Base-by-base conservation (phyloP, 2,113 vertebrate species). In the Sporophila hypoxantha region DNA sequence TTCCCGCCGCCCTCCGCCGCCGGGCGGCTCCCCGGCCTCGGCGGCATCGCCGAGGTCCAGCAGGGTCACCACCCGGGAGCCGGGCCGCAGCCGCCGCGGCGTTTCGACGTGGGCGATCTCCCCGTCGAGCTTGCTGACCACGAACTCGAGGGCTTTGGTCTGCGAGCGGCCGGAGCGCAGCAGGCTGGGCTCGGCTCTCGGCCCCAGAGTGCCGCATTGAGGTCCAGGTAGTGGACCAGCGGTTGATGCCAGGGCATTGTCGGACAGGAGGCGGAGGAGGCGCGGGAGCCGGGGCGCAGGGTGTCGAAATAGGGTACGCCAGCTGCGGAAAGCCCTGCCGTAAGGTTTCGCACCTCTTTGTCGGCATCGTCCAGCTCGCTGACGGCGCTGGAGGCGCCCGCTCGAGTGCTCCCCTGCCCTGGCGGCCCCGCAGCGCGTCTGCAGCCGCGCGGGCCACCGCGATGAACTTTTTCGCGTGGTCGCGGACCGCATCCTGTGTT, bases 281-380 rank as follows among this genome's bases (percentile, higher is more conserved):
- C 98, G 10, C 98, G 97, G 82, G 99, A 99, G 92, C 98, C 97
- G 94, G 98, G 97, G 78, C 96, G 97, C 56, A 98, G 96, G 42
- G 98, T 97, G 85, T 99, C 98, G 42, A 99, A 96, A 94, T 98
- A 98, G 5, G 98, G 98, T 98, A 98, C 3, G 99, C 98, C 36
- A 99, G 96, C 99, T 99, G 88, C 97, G 98, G 97, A 99, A 99
- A 52, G 98, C 96, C 47, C 96, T 96, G 92, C 98, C 6, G 99
- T 99, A 87, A 99, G 97, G 93, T 95, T 99, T 47, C 99, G 98
- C 95, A 99, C 99, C 94, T 99, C 99, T 82, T 99, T 98, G 96
- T 99, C 99, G 2, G 98, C 98, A 61, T 99, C 99, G 77, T 99
- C 99, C 88, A 98, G 96, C 88, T 99, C 99, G 68, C 99, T 99